phyloP scores from a whole-genome alignment of 30 jellyfish, hydroid and myxozoan species.

The Catostylus mosaicus region DNA sequence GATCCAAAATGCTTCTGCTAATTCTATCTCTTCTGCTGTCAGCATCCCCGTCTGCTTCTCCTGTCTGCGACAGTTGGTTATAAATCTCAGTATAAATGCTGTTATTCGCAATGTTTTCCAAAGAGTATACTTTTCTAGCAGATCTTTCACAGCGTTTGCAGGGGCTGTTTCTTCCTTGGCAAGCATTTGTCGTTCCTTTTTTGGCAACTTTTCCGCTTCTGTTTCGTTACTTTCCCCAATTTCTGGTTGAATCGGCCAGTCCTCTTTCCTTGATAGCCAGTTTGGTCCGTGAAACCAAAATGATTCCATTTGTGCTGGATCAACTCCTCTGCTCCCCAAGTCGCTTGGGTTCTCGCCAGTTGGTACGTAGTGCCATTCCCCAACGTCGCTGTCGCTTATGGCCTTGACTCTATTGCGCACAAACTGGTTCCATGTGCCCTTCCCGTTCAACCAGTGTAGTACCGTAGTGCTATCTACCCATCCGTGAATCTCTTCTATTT shows the following conservation, averaged over 20 bases:
- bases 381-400: constrained; percentile 52
- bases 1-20: constrained; percentile 49
- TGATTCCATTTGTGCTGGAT: constrained; percentile 39
- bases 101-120: constrained; percentile 47
- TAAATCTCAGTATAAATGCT: constrained; percentile 28
- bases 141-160: constrained; percentile 1
- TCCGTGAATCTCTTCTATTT: no score
- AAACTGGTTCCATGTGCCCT: constrained; percentile 50
- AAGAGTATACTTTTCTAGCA: constrained; percentile 28
- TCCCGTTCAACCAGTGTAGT: no score
- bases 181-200: constrained; percentile 7
- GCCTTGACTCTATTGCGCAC: constrained; percentile 63
- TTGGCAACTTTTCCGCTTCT: constrained; percentile 43
- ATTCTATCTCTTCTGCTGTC: constrained; percentile 45
- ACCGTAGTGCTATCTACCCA: no score
- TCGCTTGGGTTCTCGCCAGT: constrained; percentile 60
- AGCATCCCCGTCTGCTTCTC: constrained; percentile 33
- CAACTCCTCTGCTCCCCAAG: constrained; percentile 60
- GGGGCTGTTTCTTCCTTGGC: background rate
- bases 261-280: no score
- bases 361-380: constrained; percentile 53
- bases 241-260: constrained; percentile 42
- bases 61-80: constrained; percentile 37
- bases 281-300: constrained; percentile 46
- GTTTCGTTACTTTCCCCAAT: constrained; percentile 19